Conservation (phyloP, 2,888 invertebrate genomes). For the Tanytarsus gracilentus region DNA sequence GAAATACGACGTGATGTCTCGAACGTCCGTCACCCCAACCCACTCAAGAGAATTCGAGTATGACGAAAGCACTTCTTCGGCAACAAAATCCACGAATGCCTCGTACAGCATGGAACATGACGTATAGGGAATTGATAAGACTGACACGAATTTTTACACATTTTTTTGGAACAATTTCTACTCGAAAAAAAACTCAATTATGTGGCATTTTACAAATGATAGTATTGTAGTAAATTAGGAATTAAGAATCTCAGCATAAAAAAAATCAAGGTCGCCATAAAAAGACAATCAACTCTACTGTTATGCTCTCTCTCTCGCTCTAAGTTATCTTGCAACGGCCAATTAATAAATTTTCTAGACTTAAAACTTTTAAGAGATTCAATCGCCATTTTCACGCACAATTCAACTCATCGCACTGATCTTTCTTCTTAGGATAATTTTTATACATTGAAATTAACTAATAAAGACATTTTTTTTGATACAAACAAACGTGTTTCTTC, state of each 20-base stretch:
- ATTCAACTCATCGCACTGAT: too few species aligned
- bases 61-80: slow-evolving; percentile 11
- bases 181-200: not conserved
- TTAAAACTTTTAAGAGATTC: too few species aligned
- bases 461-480: too few species aligned
- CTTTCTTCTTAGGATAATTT: too few species aligned
- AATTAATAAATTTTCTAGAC: too few species aligned
- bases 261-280: slow-evolving; percentile 3
- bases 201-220: slow-evolving; percentile 1
- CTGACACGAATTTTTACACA: not conserved
- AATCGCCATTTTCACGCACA: too few species aligned
- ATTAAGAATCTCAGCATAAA: not conserved
- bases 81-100: slow-evolving; percentile 21
- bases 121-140: slow-evolving; percentile 10
- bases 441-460: too few species aligned
- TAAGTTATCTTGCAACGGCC: too few species aligned
- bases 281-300: not conserved
- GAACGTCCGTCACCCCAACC: slow-evolving; percentile 40
- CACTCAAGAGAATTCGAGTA: slow-evolving; percentile 30
- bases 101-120: slow-evolving; percentile 21
- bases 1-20: slow-evolving; percentile 42
- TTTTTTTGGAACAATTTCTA: slow-evolving; percentile 1
- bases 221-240: not conserved
- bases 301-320: not conserved
- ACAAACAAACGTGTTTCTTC: too few species aligned